A percentile compares a stretch with the other conserved stretches of the same genome.
phyloP scores from a whole-genome alignment of 2,888 invertebrate genomes.

The Elegia similella region DNA sequence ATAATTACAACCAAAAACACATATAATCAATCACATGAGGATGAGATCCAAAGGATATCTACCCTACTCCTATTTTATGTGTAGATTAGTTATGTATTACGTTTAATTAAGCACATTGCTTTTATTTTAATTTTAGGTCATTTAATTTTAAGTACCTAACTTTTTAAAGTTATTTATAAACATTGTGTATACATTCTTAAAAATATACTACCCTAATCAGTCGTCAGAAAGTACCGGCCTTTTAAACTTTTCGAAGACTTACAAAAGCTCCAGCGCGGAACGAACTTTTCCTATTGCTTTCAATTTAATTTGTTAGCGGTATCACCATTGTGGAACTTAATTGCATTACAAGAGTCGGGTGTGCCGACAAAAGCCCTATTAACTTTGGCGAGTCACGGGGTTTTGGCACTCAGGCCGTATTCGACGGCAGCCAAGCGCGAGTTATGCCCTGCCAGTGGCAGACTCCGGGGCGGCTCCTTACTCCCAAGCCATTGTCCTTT shows the following conservation, averaged over 20 bases:
- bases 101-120: too few relatives aligned
- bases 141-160: too few relatives aligned
- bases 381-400: constrained; percentile 69
- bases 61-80: too few relatives aligned
- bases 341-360: constrained; percentile 79
- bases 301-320: constrained; percentile 76
- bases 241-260: not conserved
- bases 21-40: too few relatives aligned
- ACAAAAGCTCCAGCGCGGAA: constrained; percentile 8
- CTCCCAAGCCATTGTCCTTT: constrained; percentile 50
- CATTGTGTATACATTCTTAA: too few relatives aligned
- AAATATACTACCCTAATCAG: too few relatives aligned
- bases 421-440: constrained; percentile 65
- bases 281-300: constrained; percentile 35
- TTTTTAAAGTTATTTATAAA: too few relatives aligned
- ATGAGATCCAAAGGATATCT: too few relatives aligned
- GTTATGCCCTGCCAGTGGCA: constrained; percentile 72
- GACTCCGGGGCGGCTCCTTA: constrained; percentile 60
- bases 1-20: too few relatives aligned
- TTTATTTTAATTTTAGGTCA: too few relatives aligned
- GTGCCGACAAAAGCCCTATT: constrained; percentile 73
- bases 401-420: constrained; percentile 56
- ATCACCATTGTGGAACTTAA: constrained; percentile 74
- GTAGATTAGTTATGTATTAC: too few relatives aligned
- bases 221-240: too few relatives aligned